Base-by-base conservation (phyloP, 1,140 invertebrate genomes). In the Diprion similis region DNA sequence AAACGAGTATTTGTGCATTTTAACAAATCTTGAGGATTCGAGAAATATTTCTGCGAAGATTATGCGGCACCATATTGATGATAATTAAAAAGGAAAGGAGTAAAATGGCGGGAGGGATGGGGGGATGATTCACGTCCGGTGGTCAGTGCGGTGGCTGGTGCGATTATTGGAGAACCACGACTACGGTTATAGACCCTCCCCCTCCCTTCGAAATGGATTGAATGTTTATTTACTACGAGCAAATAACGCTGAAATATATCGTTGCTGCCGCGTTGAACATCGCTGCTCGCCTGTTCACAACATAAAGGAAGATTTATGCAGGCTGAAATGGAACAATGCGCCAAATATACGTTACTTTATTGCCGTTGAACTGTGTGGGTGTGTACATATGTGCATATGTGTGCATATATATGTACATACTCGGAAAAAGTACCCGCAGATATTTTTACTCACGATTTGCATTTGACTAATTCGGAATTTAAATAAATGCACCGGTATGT, bases 181-280 rank as follows among this genome's bases (percentile, higher is more conserved):
- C 24, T 17, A 59, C 51, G 51, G 11, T 15, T 17, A 59, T 59
- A 59, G 11, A 59, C n/a, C 51, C 9, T 59, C 51, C 3, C 11
- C 51, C 51, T 17, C n/a, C 51, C 51, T 6, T 17, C 51, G 51
- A 13, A 59, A 59, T 59, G 51, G 51, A 59, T 59, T 59, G 51
- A 59, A 59, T 59, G 51, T 59, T 59, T 59, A 59, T 59, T 59
- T 59, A 59, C 51, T 59, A 13, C 11, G 51, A 59, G 51, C 51
- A 59, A 59, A 59, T 59, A 59, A 59, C 51, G 51, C n/a, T 59
- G 51, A 59, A 59, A 59, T 59, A 59, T 59, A 59, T 59, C 8
- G 51, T 59, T 17, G 3, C 51, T 59, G n/a, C 51, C 51, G 51
- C 51, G 51, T 59, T 59, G 51, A 59, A 59, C 51, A 59, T 13